phyloP scores from a whole-genome alignment of 2,888 invertebrate genomes.

The Abscondita cerata region DNA sequence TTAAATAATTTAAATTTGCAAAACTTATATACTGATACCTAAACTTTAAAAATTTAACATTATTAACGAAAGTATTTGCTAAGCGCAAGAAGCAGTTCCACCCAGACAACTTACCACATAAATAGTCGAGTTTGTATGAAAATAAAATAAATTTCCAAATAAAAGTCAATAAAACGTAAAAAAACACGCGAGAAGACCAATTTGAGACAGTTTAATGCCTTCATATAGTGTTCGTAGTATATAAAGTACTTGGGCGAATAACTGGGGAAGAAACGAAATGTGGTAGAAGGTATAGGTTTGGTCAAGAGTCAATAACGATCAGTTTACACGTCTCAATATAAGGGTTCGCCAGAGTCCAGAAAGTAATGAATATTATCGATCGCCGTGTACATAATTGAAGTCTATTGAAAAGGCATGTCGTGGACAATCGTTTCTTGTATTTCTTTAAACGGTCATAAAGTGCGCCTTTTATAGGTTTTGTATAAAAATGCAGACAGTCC shows the following conservation, averaged over 20 bases:
- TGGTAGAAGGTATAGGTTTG: conserved; percentile 51
- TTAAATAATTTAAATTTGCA: too few species aligned
- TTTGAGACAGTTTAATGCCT: conserved; percentile 15
- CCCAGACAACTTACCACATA: too few species aligned
- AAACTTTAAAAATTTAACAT: too few species aligned
- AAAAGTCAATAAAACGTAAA: not conserved
- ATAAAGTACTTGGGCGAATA: conserved; percentile 25
- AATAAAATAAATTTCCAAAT: conserved; percentile 6
- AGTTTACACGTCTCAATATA: conserved; percentile 56
- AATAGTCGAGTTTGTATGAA: too few species aligned
- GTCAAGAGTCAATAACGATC: conserved; percentile 55
- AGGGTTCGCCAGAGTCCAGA: conserved; percentile 51
- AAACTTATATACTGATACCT: too few species aligned
- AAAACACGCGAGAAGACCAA: conserved; percentile 14
- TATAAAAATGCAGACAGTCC: conserved; percentile 26
- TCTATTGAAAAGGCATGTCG: conserved; percentile 18
- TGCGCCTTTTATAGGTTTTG: conserved; percentile 28
- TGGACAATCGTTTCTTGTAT: conserved; percentile 9
- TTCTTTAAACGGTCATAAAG: conserved; percentile 23
- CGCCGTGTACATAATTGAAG: conserved; percentile 26
- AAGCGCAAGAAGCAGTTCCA: too few species aligned
- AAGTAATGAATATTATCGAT: conserved; percentile 54
- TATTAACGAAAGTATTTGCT: too few species aligned
- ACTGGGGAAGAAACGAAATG: conserved; percentile 22
- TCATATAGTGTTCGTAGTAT: conserved; percentile 8